Conservation (phyloP, 2,888 invertebrate species). For the Pammene fasciana region DNA sequence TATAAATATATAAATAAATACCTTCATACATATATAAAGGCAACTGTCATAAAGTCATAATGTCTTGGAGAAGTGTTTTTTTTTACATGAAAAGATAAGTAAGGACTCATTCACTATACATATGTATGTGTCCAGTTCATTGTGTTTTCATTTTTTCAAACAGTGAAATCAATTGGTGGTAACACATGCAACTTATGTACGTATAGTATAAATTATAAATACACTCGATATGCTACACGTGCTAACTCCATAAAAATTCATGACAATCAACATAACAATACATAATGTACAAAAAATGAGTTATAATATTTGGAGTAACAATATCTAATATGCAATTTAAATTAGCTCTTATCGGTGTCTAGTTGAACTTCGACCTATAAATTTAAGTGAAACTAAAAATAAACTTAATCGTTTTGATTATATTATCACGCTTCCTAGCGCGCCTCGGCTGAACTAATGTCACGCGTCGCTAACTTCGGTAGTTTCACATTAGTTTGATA, state of each 20-base stretch:
- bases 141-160: not conserved
- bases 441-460: not conserved
- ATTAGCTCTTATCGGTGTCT: constrained; percentile 22
- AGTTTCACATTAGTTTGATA: not conserved
- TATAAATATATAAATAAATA: no score
- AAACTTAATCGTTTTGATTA: not conserved
- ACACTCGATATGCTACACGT: constrained; percentile 10
- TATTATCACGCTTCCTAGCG: constrained; percentile 16
- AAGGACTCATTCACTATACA: no score
- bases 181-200: not conserved
- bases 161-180: not conserved
- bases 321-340: not conserved
- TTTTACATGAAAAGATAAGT: no score
- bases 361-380: constrained; percentile 28
- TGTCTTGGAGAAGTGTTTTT: no score
- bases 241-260: constrained; percentile 17
- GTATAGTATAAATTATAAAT: not conserved
- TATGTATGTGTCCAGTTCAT: not conserved
- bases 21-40: no score
- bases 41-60: no score
- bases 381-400: constrained; percentile 25
- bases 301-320: not conserved
- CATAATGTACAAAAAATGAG: not conserved
- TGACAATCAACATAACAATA: not conserved
- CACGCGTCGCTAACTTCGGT: not conserved